Evolutionary conservation across 2,888 invertebrate genomes (phyloP), one percentile per base, ranked within the genome.

Genomic region (Tribolium freemani): DNA sequence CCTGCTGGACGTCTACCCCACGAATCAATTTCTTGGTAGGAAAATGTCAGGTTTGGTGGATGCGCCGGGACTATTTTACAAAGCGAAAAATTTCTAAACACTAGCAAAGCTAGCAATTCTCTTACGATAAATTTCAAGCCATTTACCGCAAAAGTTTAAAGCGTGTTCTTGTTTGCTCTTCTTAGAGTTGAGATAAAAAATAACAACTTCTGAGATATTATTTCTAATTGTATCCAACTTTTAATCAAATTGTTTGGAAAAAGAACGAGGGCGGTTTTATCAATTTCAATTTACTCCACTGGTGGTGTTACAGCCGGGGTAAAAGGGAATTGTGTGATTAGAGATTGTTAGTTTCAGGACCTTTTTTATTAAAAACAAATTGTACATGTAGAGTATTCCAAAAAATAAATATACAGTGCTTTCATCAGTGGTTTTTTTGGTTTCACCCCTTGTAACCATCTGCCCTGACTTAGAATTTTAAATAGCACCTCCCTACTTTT

Each of bases 141-240:
- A 44, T 64, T 64, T 64, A 45, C 51, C 26, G 38, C 63, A 53
- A 13, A 51, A 54, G 53, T 54, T 64, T 64, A 64, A 64, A 54
- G 20, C 44, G 53, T 50, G 63, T 63, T 63, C 31, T 63, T 63
- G 60, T 46, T 46, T 61, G 60, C 51, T 63, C 63, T 61, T 38
- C 38, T 53, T 44, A 64, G 46, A 45, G 53, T 26, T 53, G 11
- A 31, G 45, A 54, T 54, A 54, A 64, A 64, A 64, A 64, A 26
- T 26, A 26, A 26, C 38, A 48, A 63, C 53, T 64, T 54, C 45
- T 8, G 8, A 44, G 44, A 53, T 53, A 64, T 64, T 64, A 45
- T 45, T 64, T 64, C 64, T 64, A 64, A 64, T 64, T 64, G 64
- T 44, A 64, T 54, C 44, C 54, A 53, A 53, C 53, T 64, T 64